A percentile compares a stretch with the other conserved stretches of the same genome.
These are phyloP conservation scores for Ectemnius continuus DNA, from an alignment of 2,888 invertebrate genomes.

Conservation along the genomic window DNA sequence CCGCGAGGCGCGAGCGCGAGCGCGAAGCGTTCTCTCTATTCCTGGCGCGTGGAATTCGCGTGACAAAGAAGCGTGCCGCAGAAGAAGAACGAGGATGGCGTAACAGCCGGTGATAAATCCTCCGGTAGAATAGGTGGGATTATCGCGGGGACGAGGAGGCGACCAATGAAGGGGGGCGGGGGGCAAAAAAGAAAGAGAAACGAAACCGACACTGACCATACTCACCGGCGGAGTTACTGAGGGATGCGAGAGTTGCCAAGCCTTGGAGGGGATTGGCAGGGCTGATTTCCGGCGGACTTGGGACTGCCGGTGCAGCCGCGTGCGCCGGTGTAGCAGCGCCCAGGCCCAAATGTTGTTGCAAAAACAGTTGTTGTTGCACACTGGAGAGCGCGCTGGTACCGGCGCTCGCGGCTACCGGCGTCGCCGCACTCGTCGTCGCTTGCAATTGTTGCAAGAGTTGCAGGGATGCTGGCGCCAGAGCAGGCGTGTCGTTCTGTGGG, in stretches of 20 bases:
- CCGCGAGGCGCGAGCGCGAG: no score
- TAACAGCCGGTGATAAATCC: no score
- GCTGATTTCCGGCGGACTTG: conserved; percentile 78
- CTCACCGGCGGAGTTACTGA: conserved; percentile 76
- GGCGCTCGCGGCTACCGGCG: conserved; percentile 72
- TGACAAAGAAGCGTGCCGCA: neutral
- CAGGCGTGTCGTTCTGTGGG: conserved; percentile 72
- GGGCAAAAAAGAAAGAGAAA: conserved; percentile 7
- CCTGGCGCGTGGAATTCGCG: no score
- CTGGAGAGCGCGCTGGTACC: conserved; percentile 77
- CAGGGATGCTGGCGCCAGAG: conserved; percentile 77
- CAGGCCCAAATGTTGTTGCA: conserved; percentile 79
- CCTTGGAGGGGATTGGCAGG: conserved; percentile 80
- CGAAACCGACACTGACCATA: conserved; percentile 69
- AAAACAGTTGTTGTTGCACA: conserved; percentile 75
- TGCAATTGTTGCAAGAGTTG: conserved; percentile 79
- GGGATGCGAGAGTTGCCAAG: conserved; percentile 82
- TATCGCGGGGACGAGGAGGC: no score
- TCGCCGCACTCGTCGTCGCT: conserved; percentile 77
- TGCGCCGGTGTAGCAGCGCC: conserved; percentile 80
- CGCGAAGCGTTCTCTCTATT: no score
- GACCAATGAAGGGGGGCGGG: no score
- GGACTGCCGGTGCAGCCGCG: conserved; percentile 71
- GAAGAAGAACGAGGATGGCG: neutral
- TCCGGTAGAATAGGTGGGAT: no score